Percentiles rank a stretch among this genome's conserved stretches.
phyloP scores from a whole-genome alignment of 1,140 invertebrate species.

The Hestina assimilis region DNA sequence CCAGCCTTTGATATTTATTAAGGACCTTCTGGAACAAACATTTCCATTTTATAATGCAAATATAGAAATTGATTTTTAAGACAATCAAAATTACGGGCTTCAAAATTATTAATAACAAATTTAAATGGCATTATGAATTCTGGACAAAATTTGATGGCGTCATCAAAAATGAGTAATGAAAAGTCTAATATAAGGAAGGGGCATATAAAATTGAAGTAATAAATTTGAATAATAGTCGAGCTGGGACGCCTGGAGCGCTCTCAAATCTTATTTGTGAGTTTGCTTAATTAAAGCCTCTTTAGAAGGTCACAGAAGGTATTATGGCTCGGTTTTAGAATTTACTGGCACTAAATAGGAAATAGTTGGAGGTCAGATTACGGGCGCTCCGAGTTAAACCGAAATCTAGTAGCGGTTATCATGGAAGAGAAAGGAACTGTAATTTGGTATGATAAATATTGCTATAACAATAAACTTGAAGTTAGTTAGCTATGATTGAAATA shows the following conservation, averaged over 20 bases:
- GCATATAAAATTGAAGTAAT: conserved; percentile 62
- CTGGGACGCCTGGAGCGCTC: conserved; percentile 25
- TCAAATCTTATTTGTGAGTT: conserved; percentile 51
- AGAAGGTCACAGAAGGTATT: conserved; percentile 30
- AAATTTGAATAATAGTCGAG: conserved; percentile 57
- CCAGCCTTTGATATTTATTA: too few relatives aligned
- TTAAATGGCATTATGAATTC: conserved; percentile 24
- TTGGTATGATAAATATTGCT: neutral
- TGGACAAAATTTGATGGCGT: conserved; percentile 30
- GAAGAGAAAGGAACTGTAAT: neutral
- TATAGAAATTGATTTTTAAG: too few relatives aligned
- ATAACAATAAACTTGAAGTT: neutral
- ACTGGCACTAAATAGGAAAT: conserved; percentile 22
- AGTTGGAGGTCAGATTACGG: conserved; percentile 20
- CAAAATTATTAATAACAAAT: too few relatives aligned
- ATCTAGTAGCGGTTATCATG: conserved; percentile 8
- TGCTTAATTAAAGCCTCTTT: conserved; percentile 49
- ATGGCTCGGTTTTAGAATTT: conserved; percentile 24
- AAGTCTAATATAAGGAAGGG: conserved; percentile 42
- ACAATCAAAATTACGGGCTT: too few relatives aligned
- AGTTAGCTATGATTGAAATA: too few relatives aligned
- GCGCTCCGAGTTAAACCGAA: conserved; percentile 3
- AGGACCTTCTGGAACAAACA: too few relatives aligned
- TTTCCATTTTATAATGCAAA: too few relatives aligned
- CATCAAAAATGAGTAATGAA: conserved; percentile 46